A percentile compares a stretch with the other conserved stretches of the same genome.
phyloP scores from a whole-genome alignment of 2,888 invertebrate genomes.

The Plemyria rubiginata region DNA sequence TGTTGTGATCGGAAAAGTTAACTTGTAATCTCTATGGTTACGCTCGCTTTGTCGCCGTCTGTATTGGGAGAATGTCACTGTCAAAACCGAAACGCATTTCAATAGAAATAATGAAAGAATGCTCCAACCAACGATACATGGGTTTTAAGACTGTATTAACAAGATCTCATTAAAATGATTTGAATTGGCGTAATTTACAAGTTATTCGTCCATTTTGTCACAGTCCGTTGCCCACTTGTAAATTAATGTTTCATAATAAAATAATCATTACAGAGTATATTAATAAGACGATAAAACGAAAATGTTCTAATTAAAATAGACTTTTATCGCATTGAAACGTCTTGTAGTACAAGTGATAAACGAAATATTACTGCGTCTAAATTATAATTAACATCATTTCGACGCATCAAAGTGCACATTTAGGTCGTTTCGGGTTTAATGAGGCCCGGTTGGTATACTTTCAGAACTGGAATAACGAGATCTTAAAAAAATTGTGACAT shows the following conservation, averaged over 20 bases:
- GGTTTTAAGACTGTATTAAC: constrained; percentile 3
- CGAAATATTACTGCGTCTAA: constrained; percentile 65
- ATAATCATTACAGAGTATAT: constrained; percentile 65
- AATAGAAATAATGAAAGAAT: background rate
- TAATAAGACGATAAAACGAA: constrained; percentile 68
- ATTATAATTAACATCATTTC: constrained; percentile 67
- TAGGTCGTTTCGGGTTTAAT: constrained; percentile 41
- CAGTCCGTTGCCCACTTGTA: constrained; percentile 44
- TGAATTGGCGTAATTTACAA: constrained; percentile 36
- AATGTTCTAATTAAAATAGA: constrained; percentile 71
- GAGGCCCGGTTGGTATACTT: constrained; percentile 48
- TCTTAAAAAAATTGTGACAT: constrained; percentile 52
- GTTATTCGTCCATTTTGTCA: constrained; percentile 44
- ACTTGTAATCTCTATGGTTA: constrained; percentile 78
- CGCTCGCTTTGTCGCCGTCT: constrained; percentile 38
- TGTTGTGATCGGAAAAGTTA: constrained; percentile 82
- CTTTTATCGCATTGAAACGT: constrained; percentile 65
- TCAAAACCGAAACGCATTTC: constrained; percentile 2
- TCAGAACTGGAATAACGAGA: constrained; percentile 58
- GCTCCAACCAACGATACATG: background rate
- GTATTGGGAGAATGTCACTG: constrained; percentile 27
- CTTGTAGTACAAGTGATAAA: constrained; percentile 69
- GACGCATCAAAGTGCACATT: constrained; percentile 61
- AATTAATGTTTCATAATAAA: constrained; percentile 51
- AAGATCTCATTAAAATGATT: constrained; percentile 33